These are phyloP conservation scores for Rosalia funebris DNA, from an alignment of 2,888 invertebrate species.

Conservation along the genomic window DNA sequence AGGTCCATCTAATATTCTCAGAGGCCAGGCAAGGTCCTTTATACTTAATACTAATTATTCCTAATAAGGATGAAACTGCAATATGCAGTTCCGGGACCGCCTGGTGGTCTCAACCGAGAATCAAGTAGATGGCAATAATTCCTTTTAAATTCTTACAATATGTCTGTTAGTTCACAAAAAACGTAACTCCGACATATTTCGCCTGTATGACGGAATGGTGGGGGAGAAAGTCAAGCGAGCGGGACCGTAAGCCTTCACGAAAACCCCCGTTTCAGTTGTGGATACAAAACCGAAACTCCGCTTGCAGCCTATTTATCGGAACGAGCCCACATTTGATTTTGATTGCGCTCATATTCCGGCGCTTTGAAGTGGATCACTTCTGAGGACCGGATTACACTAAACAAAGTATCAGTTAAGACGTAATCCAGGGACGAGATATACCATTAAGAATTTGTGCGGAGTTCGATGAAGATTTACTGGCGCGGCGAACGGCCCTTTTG, in stretches of 20 bases:
- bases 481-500: constrained; percentile 41
- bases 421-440: constrained; percentile 43
- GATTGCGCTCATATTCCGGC: constrained; percentile 59
- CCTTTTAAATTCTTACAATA: no score
- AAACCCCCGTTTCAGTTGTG: constrained; percentile 2
- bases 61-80: no score
- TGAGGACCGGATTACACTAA: constrained; percentile 56
- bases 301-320: constrained; percentile 58
- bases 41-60: no score
- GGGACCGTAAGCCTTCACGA: constrained; percentile 1
- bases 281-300: constrained; percentile 28
- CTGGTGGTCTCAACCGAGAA: no score
- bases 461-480: constrained; percentile 40
- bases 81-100: no score
- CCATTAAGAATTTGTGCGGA: constrained; percentile 43
- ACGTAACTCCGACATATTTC: no score
- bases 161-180: no score
- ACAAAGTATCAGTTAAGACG: constrained; percentile 55
- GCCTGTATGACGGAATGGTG: no score
- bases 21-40: no score
- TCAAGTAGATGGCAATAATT: no score
- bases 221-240: neutral
- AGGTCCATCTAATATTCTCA: no score
- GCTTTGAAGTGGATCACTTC: constrained; percentile 58
- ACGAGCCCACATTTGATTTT: constrained; percentile 61